Evolutionary conservation across 2,797 vertebrate species (phyloP).

Genomic region (Lophius americanus): DNA sequence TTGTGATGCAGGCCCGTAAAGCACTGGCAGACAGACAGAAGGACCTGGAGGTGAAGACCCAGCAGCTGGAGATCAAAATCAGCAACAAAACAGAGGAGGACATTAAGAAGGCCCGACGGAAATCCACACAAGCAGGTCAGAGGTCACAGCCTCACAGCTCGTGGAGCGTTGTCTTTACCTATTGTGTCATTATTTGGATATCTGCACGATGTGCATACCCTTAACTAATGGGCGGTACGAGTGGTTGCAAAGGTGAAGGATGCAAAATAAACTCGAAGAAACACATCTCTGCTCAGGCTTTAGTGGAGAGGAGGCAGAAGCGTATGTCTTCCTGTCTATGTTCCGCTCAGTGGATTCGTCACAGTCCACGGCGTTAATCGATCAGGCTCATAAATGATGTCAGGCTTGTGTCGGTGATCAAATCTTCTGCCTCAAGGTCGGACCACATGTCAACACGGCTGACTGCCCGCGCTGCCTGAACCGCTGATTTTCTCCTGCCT

Average conservation of each 20-base stretch:
- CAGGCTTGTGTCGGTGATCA: constrained; percentile 29
- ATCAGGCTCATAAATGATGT: constrained; percentile 27
- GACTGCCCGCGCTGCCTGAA: constrained; percentile 29
- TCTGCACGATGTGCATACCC: too few species aligned
- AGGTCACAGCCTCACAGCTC: neutral
- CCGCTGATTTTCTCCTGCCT: constrained; percentile 20
- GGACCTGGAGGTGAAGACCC: constrained; percentile 97
- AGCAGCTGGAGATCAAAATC: constrained; percentile 96
- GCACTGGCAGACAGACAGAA: constrained; percentile 95
- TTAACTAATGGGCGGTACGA: too few species aligned
- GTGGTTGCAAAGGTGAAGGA: neutral
- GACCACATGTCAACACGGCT: constrained; percentile 21
- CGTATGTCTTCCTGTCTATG: constrained; percentile 3
- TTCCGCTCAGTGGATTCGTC: constrained; percentile 40
- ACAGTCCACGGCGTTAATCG: constrained; percentile 53
- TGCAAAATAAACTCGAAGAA: neutral
- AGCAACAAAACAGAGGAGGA: constrained; percentile 99
- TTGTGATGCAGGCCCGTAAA: constrained; percentile 87
- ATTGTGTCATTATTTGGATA: too few species aligned
- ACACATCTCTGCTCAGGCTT: neutral
- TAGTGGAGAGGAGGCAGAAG: neutral
- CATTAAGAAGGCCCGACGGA: constrained; percentile 95
- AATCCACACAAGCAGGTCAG: constrained; percentile 98
- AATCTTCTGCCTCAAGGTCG: constrained; percentile 21
- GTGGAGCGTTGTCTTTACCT: too few species aligned